A percentile compares a stretch with the other conserved stretches of the same genome.
Conservation (phyloP, 2,888 invertebrate species). For the Melanchra persicariae region DNA sequence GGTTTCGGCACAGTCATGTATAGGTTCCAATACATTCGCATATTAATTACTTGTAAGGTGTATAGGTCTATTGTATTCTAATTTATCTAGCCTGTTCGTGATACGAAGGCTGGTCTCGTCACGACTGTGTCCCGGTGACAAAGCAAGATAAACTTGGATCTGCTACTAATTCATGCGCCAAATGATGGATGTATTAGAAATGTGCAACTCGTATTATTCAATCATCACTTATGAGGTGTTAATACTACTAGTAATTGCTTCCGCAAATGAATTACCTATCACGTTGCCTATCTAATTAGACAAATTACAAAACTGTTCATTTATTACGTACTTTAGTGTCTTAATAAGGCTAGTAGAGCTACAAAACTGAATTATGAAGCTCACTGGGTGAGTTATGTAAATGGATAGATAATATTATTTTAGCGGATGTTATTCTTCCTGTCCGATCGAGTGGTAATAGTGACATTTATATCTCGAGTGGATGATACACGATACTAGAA, state of each 20-base stretch:
- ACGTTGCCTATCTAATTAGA: conserved; percentile 42
- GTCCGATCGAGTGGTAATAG: conserved; percentile 32
- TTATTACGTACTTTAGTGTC: conserved; percentile 37
- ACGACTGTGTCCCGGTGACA: conserved; percentile 82
- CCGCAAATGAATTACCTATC: conserved; percentile 37
- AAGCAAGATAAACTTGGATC: conserved; percentile 68
- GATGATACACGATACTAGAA: conserved; percentile 39
- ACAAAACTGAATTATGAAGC: not conserved
- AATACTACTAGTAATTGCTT: conserved; percentile 38
- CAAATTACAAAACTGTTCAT: conserved; percentile 36
- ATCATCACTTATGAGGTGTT: conserved; percentile 41
- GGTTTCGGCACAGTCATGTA: conserved; percentile 50
- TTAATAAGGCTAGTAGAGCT: conserved; percentile 15
- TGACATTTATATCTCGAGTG: conserved; percentile 34
- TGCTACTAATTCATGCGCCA: conserved; percentile 37
- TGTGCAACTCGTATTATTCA: conserved; percentile 34
- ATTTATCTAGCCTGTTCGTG: conserved; percentile 83
- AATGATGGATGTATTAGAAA: conserved; percentile 42
- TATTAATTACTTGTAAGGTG: conserved; percentile 85
- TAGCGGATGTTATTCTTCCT: conserved; percentile 61
- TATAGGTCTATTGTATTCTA: conserved; percentile 88
- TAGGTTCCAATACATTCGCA: conserved; percentile 69
- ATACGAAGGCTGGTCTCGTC: conserved; percentile 85
- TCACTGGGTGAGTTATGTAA: conserved; percentile 44
- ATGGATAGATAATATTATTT: conserved; percentile 40